These are phyloP conservation scores for Lasiommata megera DNA, from an alignment of 2,888 invertebrate genomes.

Conservation along the genomic window DNA sequence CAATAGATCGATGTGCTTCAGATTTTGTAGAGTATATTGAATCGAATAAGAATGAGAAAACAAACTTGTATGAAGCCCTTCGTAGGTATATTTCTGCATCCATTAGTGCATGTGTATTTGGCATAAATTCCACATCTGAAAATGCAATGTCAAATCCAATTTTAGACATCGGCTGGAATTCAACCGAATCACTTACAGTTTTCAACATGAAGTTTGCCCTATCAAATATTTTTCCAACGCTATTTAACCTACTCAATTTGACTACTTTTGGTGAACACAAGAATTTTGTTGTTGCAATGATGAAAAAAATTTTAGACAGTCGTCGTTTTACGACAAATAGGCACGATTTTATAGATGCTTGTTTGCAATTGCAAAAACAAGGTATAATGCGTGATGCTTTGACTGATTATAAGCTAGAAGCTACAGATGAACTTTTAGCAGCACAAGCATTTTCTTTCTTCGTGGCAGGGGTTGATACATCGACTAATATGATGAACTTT, in stretches of 20 bases:
- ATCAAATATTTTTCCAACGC: constrained; percentile 39
- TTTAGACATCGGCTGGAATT: constrained; percentile 50
- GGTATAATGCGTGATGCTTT: constrained; percentile 31
- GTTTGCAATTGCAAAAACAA: constrained; percentile 45
- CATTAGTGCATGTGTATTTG: constrained; percentile 64
- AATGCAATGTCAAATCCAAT: constrained; percentile 61
- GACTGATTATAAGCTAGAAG: constrained; percentile 35
- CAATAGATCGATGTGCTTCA: constrained; percentile 51
- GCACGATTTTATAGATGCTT: constrained; percentile 58
- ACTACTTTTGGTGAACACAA: constrained; percentile 53
- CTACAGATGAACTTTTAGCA: constrained; percentile 49
- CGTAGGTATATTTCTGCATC: constrained; percentile 56
- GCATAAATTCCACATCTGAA: constrained; percentile 54
- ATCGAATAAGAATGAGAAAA: constrained; percentile 36
- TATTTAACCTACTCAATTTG: constrained; percentile 45
- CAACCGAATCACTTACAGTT: constrained; percentile 38
- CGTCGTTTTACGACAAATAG: constrained; percentile 40
- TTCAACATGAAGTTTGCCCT: constrained; percentile 40
- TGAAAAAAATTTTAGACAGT: constrained; percentile 48
- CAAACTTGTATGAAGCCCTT: constrained; percentile 47
- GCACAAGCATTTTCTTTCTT: constrained; percentile 73
- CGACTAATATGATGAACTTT: constrained; percentile 53
- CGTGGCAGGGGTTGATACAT: constrained; percentile 62
- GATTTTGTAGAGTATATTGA: constrained; percentile 52
- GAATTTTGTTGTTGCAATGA: constrained; percentile 53